phyloP scores from a whole-genome alignment of 2,888 invertebrate species.

The Autographa pulchrina region DNA sequence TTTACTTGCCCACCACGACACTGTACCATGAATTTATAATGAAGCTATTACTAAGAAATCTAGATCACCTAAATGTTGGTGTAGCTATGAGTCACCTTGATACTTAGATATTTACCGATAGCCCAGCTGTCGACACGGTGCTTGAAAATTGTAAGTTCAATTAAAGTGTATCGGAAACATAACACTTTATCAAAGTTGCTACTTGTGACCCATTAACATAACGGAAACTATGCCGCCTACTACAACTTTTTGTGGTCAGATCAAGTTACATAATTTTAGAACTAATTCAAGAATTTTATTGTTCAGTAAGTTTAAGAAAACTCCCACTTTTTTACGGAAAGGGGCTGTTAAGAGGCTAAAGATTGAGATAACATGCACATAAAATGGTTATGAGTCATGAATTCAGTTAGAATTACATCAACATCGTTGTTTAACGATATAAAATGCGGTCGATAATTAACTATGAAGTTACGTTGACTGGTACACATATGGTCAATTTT shows the following conservation, averaged over 20 bases:
- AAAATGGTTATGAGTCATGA: conserved; percentile 54
- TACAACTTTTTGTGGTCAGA: conserved; percentile 36
- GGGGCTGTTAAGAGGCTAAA: conserved; percentile 38
- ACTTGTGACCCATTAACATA: conserved; percentile 39
- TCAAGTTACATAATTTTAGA: conserved; percentile 52
- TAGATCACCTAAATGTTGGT: conserved; percentile 50
- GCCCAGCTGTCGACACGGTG: conserved; percentile 23
- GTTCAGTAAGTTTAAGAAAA: conserved; percentile 54
- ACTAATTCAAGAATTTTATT: conserved; percentile 53
- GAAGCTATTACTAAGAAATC: conserved; percentile 50
- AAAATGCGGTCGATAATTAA: conserved; percentile 55
- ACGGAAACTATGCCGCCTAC: conserved; percentile 50
- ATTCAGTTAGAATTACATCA: conserved; percentile 50
- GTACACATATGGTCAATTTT: conserved; percentile 61
- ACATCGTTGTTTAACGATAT: conserved; percentile 50
- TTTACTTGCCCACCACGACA: conserved; percentile 56
- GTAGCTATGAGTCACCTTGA: conserved; percentile 38
- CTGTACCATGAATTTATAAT: conserved; percentile 50
- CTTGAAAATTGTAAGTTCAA: conserved; percentile 21
- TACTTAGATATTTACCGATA: conserved; percentile 37
- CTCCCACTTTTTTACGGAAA: conserved; percentile 57
- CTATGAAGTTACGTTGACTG: conserved; percentile 49
- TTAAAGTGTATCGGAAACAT: conserved; percentile 24
- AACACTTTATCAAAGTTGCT: conserved; percentile 20
- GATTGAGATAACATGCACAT: conserved; percentile 55